A percentile compares a stretch with the other conserved stretches of the same genome.
These are phyloP conservation scores for Thryonomys swinderianus DNA, from an alignment of 2,113 vertebrate genomes.

Conservation along the genomic window DNA sequence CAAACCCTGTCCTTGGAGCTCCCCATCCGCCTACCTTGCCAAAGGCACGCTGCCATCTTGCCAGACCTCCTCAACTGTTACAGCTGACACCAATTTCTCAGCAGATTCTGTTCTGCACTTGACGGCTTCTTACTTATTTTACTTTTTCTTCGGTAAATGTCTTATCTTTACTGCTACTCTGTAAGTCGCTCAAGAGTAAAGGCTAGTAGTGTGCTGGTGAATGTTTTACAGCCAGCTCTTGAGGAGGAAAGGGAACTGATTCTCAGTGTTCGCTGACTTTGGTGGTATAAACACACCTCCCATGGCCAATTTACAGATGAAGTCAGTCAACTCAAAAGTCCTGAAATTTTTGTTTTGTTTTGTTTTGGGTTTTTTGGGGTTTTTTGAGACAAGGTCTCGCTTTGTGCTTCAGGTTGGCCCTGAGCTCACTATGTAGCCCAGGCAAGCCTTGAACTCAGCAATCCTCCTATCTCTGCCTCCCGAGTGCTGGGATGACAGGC, in stretches of 20 bases:
- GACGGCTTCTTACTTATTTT: neutral
- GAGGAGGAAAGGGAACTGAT: neutral
- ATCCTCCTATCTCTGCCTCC: too few species aligned
- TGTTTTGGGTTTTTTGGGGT: too few species aligned
- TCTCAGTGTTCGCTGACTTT: neutral
- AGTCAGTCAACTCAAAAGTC: slow-evolving; percentile 27
- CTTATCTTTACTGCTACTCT: neutral
- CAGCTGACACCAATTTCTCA: neutral
- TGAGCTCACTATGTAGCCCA: too few species aligned
- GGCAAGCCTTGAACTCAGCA: too few species aligned
- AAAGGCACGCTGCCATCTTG: neutral
- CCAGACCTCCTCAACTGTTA: neutral
- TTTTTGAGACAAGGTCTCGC: too few species aligned
- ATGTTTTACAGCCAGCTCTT: neutral
- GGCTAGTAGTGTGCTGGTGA: neutral
- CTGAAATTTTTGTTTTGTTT: neutral
- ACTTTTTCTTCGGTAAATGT: neutral
- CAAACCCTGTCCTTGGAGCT: neutral
- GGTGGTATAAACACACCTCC: neutral
- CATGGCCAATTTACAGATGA: neutral
- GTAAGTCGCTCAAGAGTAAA: neutral
- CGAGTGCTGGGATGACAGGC: too few species aligned
- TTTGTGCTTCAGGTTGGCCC: too few species aligned
- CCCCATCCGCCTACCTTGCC: neutral
- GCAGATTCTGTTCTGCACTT: neutral